Evolutionary conservation across 2,113 vertebrate genomes (phyloP).

Genomic region (Dasypus novemcinctus): DNA sequence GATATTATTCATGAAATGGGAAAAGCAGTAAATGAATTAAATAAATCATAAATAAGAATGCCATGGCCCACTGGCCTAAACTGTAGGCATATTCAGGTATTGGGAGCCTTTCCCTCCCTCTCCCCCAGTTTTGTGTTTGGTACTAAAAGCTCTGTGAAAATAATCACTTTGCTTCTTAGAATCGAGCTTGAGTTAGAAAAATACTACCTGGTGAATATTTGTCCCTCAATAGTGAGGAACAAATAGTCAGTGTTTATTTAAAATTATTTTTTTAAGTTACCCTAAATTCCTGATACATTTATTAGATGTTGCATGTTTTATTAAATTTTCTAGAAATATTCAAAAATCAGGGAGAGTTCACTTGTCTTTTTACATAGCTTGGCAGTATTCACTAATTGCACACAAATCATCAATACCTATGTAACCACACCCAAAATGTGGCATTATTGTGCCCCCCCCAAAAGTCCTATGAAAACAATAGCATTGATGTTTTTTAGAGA

Average conservation of each 20-base stretch:
- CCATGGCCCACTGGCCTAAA: not conserved
- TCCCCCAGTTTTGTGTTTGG: not conserved
- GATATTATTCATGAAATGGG: constrained; percentile 68
- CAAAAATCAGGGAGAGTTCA: not conserved
- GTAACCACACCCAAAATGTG: not conserved
- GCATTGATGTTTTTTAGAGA: not conserved
- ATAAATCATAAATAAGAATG: constrained; percentile 69
- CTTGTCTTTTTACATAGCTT: not conserved
- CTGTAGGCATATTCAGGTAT: constrained; percentile 28
- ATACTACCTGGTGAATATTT: constrained; percentile 19
- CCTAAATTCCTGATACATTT: not conserved
- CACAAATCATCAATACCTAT: not conserved
- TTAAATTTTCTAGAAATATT: not conserved
- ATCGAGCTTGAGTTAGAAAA: constrained; percentile 45
- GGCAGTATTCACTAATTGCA: not conserved
- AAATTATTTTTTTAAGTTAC: not conserved
- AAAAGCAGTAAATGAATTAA: constrained; percentile 68
- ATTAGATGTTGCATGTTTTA: not conserved
- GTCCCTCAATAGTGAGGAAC: constrained; percentile 33
- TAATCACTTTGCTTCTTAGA: constrained; percentile 34
- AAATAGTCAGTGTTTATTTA: not conserved
- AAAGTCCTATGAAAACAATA: not conserved
- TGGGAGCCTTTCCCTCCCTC: not conserved
- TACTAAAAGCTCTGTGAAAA: constrained; percentile 54
- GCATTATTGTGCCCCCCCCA: not conserved